phyloP scores from a whole-genome alignment of 2,797 vertebrate genomes.

The Cirrhinus molitorella region DNA sequence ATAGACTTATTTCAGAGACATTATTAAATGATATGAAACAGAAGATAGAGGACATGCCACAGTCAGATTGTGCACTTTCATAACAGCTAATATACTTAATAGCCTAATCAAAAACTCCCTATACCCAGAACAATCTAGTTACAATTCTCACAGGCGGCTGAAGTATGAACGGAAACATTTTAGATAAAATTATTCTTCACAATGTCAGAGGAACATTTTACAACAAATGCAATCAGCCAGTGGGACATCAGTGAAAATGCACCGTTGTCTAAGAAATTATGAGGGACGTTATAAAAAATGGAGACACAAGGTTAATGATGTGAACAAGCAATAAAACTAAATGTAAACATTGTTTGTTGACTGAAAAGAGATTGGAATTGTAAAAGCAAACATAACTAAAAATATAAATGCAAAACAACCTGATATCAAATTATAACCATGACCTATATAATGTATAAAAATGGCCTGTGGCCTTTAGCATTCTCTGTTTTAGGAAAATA shows the following conservation, averaged over 20 bases:
- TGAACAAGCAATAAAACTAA: not conserved
- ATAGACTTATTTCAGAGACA: constrained; percentile 26
- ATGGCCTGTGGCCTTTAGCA: not conserved
- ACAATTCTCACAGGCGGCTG: constrained; percentile 2
- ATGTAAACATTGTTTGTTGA: not conserved
- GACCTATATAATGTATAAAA: not conserved
- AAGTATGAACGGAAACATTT: constrained; percentile 10
- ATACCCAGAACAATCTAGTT: constrained; percentile 40
- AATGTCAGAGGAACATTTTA: constrained; percentile 13
- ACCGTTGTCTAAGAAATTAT: not conserved
- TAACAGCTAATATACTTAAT: constrained; percentile 51
- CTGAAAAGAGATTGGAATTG: constrained; percentile 1
- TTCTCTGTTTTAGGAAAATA: too few species aligned
- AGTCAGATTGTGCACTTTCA: constrained; percentile 28
- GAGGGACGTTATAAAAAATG: not conserved
- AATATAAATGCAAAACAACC: not conserved
- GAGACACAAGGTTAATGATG: not conserved
- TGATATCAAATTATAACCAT: not conserved
- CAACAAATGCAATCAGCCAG: not conserved
- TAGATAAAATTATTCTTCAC: not conserved
- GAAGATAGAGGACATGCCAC: not conserved
- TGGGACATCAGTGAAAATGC: not conserved
- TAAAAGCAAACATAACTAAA: not conserved
- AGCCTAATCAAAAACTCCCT: constrained; percentile 46
- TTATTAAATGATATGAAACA: constrained; percentile 42